Evolutionary conservation across 1,140 invertebrate species (phyloP), one percentile per base, ranked within the genome.

Genomic region (Danaus plexippus): DNA sequence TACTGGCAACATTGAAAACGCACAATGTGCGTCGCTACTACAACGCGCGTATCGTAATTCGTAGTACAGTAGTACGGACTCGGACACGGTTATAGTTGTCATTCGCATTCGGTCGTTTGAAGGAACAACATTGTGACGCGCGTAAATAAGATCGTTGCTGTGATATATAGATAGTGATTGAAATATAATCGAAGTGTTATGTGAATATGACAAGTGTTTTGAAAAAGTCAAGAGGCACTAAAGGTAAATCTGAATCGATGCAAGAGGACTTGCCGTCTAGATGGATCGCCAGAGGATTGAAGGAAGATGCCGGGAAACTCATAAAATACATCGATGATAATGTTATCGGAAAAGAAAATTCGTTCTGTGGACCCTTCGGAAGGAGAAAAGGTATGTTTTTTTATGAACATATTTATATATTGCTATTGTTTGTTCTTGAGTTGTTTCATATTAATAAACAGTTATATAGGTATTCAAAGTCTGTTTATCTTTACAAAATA

Each of bases 341-440:
- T 84, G 88, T 95, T 51, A 92, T 95, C 69, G 94, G 94, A 52
- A 94, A 92, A 73, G 91, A 92, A 66, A 91, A 91, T 61, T 91
- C 92, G 9, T 95, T 95, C 78, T 89, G 91, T 66, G 93, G 94
- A 44, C 94, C 94, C n/a, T 96, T 91, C 75, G 94, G 94, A 63
- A 85, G 92, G 45, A 88, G 94, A 75, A 93, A 94, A 92, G 93
- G 94, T 94, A 87, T 22, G 11, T 43, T 52, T 59, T 49, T 59
- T 47, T 51, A 11, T 46, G 22, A n/a, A 48, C 6, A 50, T 40
- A 32, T 32, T 2, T 32, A 32, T 32, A 32, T 32, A 32, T 32
- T 32, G 1, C 22, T 15, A 15, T 15, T 15, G 15, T 15, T 15
- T 3, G 1, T 32, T 0, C 22, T 32, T 6, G 22, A 32, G 22